Percentiles rank a stretch among this genome's conserved stretches.
Evolutionary conservation across 2,797 vertebrate species (phyloP).

Genomic region (Steatocranus sp.): DNA sequence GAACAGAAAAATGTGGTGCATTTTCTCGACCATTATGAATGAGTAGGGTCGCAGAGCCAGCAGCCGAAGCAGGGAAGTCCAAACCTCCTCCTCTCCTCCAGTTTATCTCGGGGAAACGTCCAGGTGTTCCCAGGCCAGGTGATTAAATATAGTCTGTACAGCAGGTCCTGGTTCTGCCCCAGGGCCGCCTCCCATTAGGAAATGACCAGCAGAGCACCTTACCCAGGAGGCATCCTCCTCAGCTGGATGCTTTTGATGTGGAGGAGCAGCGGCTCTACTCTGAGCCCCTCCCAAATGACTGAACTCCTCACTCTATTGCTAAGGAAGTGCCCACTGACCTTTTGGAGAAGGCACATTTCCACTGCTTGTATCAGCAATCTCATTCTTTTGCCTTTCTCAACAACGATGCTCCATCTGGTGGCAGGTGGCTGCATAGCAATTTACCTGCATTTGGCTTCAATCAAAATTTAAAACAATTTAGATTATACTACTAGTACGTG

Average conservation of each 20-base stretch:
- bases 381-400: neutral
- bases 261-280: neutral
- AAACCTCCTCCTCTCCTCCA: fast-evolving
- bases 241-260: neutral
- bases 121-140: neutral
- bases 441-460: neutral
- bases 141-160: neutral
- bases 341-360: neutral
- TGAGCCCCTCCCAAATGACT: neutral
- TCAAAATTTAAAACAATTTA: neutral
- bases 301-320: neutral
- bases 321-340: neutral
- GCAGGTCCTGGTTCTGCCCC: neutral
- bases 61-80: neutral
- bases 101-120: neutral
- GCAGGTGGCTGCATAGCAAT: neutral
- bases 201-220: neutral
- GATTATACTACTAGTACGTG: neutral
- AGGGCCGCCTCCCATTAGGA: neutral
- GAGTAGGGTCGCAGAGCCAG: neutral
- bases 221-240: neutral
- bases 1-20: neutral
- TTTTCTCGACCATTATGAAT: neutral
- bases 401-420: neutral
- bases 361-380: neutral